A percentile compares a stretch with the other conserved stretches of the same genome.
phyloP scores from a whole-genome alignment of 2,113 vertebrate species.

The Sinocyclocheilus anshuiensis region DNA sequence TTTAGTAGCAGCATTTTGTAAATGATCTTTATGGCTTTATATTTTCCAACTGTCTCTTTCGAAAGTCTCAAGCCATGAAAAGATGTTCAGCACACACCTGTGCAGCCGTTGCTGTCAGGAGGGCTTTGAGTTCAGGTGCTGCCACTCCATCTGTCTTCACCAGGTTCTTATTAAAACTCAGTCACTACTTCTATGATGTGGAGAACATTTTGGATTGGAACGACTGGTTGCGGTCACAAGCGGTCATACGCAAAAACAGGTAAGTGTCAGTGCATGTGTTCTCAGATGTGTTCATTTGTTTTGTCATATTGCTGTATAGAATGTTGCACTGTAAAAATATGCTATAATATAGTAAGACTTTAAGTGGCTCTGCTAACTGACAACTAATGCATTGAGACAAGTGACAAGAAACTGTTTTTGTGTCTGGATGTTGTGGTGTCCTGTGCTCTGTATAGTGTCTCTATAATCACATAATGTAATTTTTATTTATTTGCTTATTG shows the following conservation, averaged over 20 bases:
- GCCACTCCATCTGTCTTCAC: constrained; percentile 50
- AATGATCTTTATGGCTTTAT: not conserved
- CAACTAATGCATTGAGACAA: not conserved
- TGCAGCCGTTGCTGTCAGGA: constrained; percentile 43
- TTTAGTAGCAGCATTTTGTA: not conserved
- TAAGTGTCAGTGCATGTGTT: constrained; percentile 50
- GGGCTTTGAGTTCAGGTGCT: constrained; percentile 48
- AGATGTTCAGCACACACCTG: constrained; percentile 46
- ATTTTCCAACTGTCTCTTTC: not conserved
- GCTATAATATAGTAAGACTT: not conserved
- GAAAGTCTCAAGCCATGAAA: constrained; percentile 55
- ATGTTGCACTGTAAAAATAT: not conserved
- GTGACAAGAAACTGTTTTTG: not conserved
- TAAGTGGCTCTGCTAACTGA: not conserved
- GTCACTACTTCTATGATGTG: constrained; percentile 68
- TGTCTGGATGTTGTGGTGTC: not conserved
- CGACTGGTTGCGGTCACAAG: constrained; percentile 25
- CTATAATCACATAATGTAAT: not conserved
- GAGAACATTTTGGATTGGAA: constrained; percentile 66
- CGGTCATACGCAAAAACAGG: constrained; percentile 67
- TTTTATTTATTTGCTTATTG: not conserved
- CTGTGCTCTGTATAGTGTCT: not conserved
- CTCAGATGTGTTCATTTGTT: not conserved
- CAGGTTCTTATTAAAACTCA: constrained; percentile 64
- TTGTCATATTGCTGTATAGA: not conserved